phyloP scores from a whole-genome alignment of 92 coral and sea anemone genomes.

The Epizoanthus ramosus region DNA sequence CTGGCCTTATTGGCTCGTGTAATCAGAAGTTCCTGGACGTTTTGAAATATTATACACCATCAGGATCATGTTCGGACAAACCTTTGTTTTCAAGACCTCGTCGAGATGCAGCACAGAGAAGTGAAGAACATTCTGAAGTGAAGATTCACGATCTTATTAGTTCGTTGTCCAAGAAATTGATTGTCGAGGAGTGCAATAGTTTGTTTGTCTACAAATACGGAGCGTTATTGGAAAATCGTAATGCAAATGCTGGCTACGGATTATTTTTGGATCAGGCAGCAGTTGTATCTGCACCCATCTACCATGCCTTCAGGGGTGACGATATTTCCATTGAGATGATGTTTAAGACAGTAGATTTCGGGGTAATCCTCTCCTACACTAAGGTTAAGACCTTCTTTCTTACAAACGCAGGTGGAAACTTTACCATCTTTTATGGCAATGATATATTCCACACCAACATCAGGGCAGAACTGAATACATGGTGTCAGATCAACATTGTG shows the following conservation, averaged over 20 bases:
- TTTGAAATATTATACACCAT: conserved; percentile 36
- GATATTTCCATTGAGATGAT: conserved; percentile 59
- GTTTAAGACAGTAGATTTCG: conserved; percentile 51
- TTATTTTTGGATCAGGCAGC: conserved; percentile 55
- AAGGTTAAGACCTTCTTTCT: conserved; percentile 56
- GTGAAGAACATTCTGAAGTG: neutral
- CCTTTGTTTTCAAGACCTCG: conserved; percentile 4
- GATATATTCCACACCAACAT: conserved; percentile 46
- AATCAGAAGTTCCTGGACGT: conserved; percentile 45
- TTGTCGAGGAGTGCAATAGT: conserved; percentile 51
- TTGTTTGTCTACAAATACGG: conserved; percentile 49
- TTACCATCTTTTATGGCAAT: conserved; percentile 51
- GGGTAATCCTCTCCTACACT: conserved; percentile 63
- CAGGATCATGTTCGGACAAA: conserved; percentile 13
- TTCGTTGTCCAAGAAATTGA: conserved; percentile 40
- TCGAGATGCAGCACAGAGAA: conserved; percentile 2
- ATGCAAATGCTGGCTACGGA: conserved; percentile 60
- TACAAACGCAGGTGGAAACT: conserved; percentile 41
- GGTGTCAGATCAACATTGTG: conserved; percentile 61
- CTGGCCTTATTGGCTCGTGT: conserved; percentile 70
- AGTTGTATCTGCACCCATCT: conserved; percentile 51
- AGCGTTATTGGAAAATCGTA: conserved; percentile 45
- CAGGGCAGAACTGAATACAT: conserved; percentile 45
- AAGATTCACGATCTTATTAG: conserved; percentile 8
- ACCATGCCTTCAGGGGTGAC: conserved; percentile 40